phyloP scores from a whole-genome alignment of 1,140 invertebrate species.

The Dolichoris vasculosae region DNA sequence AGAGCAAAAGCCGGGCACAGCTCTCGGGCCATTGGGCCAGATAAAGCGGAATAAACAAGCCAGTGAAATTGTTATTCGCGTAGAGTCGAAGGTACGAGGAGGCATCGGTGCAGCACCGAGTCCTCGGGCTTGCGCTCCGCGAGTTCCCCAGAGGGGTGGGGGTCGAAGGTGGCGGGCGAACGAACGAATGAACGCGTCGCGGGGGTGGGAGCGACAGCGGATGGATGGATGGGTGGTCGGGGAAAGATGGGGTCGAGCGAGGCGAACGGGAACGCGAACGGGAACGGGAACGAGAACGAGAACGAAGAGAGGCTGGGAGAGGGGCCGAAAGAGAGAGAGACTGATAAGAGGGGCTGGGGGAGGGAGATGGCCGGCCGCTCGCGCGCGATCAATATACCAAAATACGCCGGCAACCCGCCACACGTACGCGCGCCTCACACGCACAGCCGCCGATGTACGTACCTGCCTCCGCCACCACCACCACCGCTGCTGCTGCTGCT shows the following conservation, averaged over 20 bases:
- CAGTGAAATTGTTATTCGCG: slow-evolving; percentile 63
- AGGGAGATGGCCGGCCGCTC: slow-evolving; percentile 74
- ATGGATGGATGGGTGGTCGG: slow-evolving; percentile 59
- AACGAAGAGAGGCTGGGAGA: slow-evolving; percentile 42
- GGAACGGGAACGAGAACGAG: slow-evolving; percentile 57
- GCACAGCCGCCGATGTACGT: slow-evolving; percentile 36
- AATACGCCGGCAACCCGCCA: slow-evolving; percentile 71
- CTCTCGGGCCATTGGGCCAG: slow-evolving; percentile 63
- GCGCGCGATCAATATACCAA: slow-evolving; percentile 74
- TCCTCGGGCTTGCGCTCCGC: slow-evolving; percentile 29
- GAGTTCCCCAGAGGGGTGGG: neutral
- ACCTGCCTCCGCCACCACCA: slow-evolving; percentile 4
- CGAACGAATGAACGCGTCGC: slow-evolving; percentile 48
- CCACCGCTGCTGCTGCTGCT: neutral
- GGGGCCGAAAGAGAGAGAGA: slow-evolving; percentile 67
- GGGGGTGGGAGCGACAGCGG: slow-evolving; percentile 59
- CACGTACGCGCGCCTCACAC: slow-evolving; percentile 49
- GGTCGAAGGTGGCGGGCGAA: slow-evolving; percentile 40
- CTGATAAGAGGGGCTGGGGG: slow-evolving; percentile 61
- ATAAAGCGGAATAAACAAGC: slow-evolving; percentile 18
- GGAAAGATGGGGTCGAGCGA: slow-evolving; percentile 64
- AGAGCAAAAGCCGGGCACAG: slow-evolving; percentile 51
- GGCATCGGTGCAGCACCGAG: slow-evolving; percentile 48
- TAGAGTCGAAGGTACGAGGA: slow-evolving; percentile 61
- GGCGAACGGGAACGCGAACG: slow-evolving; percentile 54